These are phyloP conservation scores for Papilio gigon DNA, from an alignment of 2,888 invertebrate genomes.

Conservation along the genomic window DNA sequence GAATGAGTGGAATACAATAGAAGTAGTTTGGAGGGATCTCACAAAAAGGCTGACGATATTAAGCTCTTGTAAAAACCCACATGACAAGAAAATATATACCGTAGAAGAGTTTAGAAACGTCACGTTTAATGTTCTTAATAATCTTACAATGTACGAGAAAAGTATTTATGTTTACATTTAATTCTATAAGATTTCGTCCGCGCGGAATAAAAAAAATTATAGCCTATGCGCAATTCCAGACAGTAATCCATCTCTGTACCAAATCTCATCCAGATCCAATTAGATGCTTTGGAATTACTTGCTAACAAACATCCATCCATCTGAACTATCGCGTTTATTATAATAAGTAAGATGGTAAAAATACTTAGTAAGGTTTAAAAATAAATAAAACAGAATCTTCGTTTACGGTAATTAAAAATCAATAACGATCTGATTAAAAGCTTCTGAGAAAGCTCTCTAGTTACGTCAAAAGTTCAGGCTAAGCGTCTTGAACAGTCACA, in stretches of 20 bases:
- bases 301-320: too few species aligned
- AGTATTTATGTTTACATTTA: background rate
- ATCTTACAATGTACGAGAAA: background rate
- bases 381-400: too few species aligned
- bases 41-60: constrained; percentile 22
- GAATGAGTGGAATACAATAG: constrained; percentile 22
- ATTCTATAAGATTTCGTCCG: background rate
- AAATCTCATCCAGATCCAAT: too few species aligned
- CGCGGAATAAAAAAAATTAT: too few species aligned
- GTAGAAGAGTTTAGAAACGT: constrained; percentile 23
- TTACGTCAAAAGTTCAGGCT: background rate
- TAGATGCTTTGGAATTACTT: too few species aligned
- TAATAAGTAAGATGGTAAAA: too few species aligned
- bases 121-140: constrained; percentile 5
- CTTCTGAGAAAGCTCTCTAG: background rate
- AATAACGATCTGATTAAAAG: background rate
- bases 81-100: constrained; percentile 19
- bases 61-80: constrained; percentile 6
- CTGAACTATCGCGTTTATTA: too few species aligned
- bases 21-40: constrained; percentile 21
- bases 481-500: background rate
- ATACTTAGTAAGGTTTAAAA: too few species aligned
- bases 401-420: background rate
- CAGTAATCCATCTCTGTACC: too few species aligned
- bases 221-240: too few species aligned